Base-by-base conservation (phyloP, 2,797 vertebrate genomes). In the Vultur gryphus region DNA sequence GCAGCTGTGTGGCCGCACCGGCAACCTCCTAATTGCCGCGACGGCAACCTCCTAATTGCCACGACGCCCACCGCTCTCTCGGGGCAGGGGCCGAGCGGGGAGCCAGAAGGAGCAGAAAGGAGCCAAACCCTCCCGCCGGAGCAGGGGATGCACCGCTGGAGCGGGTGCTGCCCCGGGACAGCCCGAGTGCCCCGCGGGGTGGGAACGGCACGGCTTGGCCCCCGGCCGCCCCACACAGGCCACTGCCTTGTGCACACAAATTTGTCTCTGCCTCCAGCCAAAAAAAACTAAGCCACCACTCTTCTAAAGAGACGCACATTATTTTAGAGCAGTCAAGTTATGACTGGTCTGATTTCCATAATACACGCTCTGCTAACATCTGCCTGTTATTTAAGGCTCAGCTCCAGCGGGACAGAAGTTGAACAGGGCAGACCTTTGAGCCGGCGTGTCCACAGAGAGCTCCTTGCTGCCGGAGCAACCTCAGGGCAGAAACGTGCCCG, bases 261-360 rank as follows among this genome's bases (percentile, higher is more conserved):
- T 96, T 95, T 95, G 92, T 87, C 88, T 91, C 90, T 96, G 83
- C 90, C 93, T 90, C 66, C 23, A 89, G 96, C 95, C 92, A 96
- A 96, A 93, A 91, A 96, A 96, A 95, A 61, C 90, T 31, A 57
- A 93, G 93, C 86, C 4, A 23, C 79, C 90, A 13, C 70, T 94
- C 88, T 92, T 96, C 55, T 89, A 21, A 92, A 92, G 90, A 92
- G 81, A 85, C 25, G 1, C 0, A 1, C 77, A 19, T 95, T 94
- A 94, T 85, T 91, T 91, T 88, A 78, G 86, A 84, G 77, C 93
- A 95, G 80, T 95, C 95, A 95, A 93, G 93, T 93, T 94, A 82
- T 95, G 95, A 95, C 96, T 95, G 59, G 95, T 94, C 80, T 90
- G 88, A 94, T 94, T 95, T 96, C 95, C 91, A 91, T 91, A 93